A percentile compares a stretch with the other conserved stretches of the same genome.
Conservation (phyloP, 1,140 invertebrate genomes). For the Dryas iulia region DNA sequence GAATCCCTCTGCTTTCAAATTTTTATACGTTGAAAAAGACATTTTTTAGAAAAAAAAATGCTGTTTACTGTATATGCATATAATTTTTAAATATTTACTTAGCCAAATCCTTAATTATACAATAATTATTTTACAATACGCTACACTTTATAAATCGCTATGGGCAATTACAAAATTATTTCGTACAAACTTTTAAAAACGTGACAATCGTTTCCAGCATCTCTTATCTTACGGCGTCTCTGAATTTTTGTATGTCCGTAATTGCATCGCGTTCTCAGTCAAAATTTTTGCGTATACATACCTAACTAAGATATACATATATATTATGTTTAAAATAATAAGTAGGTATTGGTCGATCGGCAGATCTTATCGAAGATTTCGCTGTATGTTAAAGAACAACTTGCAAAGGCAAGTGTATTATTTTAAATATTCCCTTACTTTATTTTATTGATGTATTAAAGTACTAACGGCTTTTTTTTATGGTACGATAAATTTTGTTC, state of each 20-base stretch:
- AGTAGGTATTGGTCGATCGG: conserved; percentile 33
- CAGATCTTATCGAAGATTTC: conserved; percentile 38
- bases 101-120: not conserved
- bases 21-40: too few species aligned
- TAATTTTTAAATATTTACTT: too few species aligned
- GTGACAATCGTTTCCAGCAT: not conserved
- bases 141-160: not conserved
- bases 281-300: conserved; percentile 45
- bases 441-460: conserved; percentile 32
- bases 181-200: not conserved
- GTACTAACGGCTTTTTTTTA: conserved; percentile 25
- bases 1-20: too few species aligned
- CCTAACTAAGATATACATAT: too few species aligned
- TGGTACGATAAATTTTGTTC: conserved; percentile 19
- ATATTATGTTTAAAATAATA: conserved; percentile 38
- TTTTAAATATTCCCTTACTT: conserved; percentile 34
- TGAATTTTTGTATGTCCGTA: conserved; percentile 55
- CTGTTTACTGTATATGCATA: too few species aligned
- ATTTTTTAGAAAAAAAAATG: too few species aligned
- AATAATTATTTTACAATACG: not conserved
- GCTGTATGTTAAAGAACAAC: conserved; percentile 31
- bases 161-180: not conserved
- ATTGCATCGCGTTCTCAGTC: conserved; percentile 52
- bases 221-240: conserved; percentile 7
- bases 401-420: conserved; percentile 36